Evolutionary conservation across 1,140 invertebrate species (phyloP).

Genomic region (Muscidifurax raptorellus): DNA sequence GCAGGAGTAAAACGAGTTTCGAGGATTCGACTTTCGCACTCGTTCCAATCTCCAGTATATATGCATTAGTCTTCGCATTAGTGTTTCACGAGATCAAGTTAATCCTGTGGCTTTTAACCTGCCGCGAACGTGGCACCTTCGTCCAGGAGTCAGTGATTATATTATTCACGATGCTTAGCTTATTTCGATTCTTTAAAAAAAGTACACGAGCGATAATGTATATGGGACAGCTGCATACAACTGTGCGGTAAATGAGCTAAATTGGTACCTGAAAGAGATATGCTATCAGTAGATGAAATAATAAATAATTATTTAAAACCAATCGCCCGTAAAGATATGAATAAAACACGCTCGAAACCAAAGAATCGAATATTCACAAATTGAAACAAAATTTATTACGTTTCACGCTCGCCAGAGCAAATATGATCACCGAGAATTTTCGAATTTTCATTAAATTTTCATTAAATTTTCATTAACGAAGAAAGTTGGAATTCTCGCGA

Average conservation of each 20-base stretch:
- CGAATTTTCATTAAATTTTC: constrained; percentile 4
- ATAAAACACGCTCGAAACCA: no score
- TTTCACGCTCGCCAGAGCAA: no score
- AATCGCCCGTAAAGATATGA: no score
- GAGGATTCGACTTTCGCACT: constrained; percentile 14
- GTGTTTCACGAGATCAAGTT: constrained; percentile 33
- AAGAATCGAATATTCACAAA: no score
- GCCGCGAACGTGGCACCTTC: not conserved
- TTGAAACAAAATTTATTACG: no score
- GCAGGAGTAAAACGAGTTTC: not conserved
- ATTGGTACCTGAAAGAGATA: no score
- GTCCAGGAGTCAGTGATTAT: not conserved
- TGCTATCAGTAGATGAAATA: no score
- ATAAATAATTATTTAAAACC: no score
- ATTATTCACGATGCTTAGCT: constrained; percentile 20
- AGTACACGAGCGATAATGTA: not conserved
- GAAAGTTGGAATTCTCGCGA: not conserved
- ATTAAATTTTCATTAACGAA: constrained; percentile 42
- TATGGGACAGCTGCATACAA: not conserved
- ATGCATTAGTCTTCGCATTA: constrained; percentile 3
- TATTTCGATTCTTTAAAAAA: constrained; percentile 13
- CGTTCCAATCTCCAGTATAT: not conserved
- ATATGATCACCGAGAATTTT: not conserved
- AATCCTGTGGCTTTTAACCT: constrained; percentile 17
- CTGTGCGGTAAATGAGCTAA: no score